Conservation (phyloP, 1,140 invertebrate species). For the Papilio glaucus region DNA sequence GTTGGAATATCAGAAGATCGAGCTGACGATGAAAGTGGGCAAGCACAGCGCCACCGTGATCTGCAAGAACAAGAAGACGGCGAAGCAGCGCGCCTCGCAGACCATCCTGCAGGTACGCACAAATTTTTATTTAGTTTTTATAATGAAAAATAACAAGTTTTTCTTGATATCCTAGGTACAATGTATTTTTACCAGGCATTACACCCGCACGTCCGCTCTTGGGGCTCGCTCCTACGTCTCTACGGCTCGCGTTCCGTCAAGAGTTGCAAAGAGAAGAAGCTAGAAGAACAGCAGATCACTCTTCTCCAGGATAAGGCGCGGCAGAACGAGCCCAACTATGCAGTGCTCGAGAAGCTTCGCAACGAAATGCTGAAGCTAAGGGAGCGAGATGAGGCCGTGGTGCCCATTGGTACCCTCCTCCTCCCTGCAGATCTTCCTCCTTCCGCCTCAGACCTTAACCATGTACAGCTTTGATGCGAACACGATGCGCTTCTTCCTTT, state of each 20-base stretch:
- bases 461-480: conserved; percentile 85
- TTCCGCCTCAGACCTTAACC: conserved; percentile 84
- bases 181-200: conserved; percentile 84
- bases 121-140: background rate
- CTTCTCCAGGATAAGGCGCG: conserved; percentile 94
- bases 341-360: conserved; percentile 95
- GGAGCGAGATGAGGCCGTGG: conserved; percentile 86
- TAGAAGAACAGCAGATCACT: conserved; percentile 97
- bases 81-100: conserved; percentile 98
- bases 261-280: conserved; percentile 96
- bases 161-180: no score
- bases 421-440: conserved; percentile 87
- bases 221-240: conserved; percentile 95
- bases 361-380: conserved; percentile 94
- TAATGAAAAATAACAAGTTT: background rate
- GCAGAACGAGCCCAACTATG: conserved; percentile 96
- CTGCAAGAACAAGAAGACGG: conserved; percentile 98
- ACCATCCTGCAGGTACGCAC: conserved; percentile 91
- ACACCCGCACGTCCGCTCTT: conserved; percentile 96
- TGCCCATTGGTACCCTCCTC: conserved; percentile 90
- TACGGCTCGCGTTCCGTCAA: conserved; percentile 97
- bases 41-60: conserved; percentile 94
- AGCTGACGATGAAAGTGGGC: conserved; percentile 97
- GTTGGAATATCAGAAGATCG: conserved; percentile 95
- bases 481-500: no score